Conservation (phyloP, 2,113 vertebrate genomes). For the Macquaria australasica region DNA sequence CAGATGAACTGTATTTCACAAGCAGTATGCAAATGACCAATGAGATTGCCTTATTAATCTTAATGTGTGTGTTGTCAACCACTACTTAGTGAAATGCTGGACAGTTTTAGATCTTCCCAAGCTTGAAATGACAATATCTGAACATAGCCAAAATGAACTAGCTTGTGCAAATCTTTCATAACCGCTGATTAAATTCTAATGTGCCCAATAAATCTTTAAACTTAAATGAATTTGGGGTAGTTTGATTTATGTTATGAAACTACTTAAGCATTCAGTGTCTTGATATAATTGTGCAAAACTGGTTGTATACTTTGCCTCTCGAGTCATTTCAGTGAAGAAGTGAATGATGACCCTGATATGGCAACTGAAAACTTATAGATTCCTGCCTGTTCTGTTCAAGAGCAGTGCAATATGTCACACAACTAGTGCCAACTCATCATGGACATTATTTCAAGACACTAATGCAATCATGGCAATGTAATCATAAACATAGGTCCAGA, state of each 20-base stretch:
- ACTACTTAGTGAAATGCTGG: slow-evolving; percentile 52
- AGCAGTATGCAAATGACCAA: slow-evolving; percentile 66
- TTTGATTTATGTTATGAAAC: slow-evolving; percentile 48
- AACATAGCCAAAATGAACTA: slow-evolving; percentile 31
- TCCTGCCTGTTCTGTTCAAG: not conserved
- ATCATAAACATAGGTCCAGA: slow-evolving; percentile 2
- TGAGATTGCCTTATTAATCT: slow-evolving; percentile 72
- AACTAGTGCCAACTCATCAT: not conserved
- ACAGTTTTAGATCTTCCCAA: slow-evolving; percentile 53
- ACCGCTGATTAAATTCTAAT: slow-evolving; percentile 54
- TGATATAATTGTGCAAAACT: slow-evolving; percentile 22
- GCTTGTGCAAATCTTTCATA: slow-evolving; percentile 56
- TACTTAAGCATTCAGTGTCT: slow-evolving; percentile 29
- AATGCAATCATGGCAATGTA: not conserved
- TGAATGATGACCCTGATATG: slow-evolving; percentile 5
- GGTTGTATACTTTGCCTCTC: slow-evolving; percentile 18
- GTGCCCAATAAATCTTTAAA: slow-evolving; percentile 55
- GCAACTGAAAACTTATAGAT: not conserved
- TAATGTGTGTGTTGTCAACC: slow-evolving; percentile 65
- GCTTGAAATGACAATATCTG: slow-evolving; percentile 62
- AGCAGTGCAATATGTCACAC: not conserved
- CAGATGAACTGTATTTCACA: slow-evolving; percentile 52
- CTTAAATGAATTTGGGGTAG: slow-evolving; percentile 25
- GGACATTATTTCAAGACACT: not conserved
- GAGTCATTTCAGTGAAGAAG: not conserved